Conservation (phyloP, 2,888 invertebrate genomes). For the Pachycephus smyrnensis region DNA sequence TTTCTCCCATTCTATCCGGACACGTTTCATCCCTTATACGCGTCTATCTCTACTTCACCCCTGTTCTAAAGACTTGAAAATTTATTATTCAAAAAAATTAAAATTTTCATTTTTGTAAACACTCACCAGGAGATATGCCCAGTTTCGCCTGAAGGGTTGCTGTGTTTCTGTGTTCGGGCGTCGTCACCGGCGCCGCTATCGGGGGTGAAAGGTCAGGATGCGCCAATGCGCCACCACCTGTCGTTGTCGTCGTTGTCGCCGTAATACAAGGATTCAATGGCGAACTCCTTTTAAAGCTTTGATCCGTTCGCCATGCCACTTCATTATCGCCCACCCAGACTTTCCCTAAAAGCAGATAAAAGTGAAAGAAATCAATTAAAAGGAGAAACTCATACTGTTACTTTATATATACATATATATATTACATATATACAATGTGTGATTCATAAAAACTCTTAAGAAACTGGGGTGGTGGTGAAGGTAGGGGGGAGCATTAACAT, state of each 20-base stretch:
- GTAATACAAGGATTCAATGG: constrained; percentile 45
- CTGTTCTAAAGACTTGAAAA: too few relatives aligned
- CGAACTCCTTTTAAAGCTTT: constrained; percentile 57
- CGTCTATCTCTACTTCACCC: too few relatives aligned
- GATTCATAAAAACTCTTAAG: neutral
- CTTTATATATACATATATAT: neutral
- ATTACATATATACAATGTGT: neutral
- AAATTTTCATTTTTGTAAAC: neutral
- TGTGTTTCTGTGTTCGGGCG: constrained; percentile 60
- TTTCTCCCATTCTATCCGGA: too few relatives aligned
- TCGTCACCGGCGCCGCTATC: constrained; percentile 55
- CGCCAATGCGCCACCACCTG: constrained; percentile 49
- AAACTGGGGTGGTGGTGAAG: too few relatives aligned
- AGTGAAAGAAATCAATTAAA: neutral
- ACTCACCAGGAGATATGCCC: constrained; percentile 61
- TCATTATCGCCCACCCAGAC: constrained; percentile 63
- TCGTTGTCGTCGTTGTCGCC: constrained; percentile 45
- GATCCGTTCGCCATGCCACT: constrained; percentile 61
- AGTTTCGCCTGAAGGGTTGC: constrained; percentile 58
- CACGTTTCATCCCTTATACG: too few relatives aligned
- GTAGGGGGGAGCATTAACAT: constrained; percentile 31
- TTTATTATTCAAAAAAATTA: neutral
- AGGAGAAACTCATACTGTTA: neutral
- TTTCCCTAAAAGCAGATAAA: constrained; percentile 50
- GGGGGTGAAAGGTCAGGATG: constrained; percentile 63